Evolutionary conservation across 2,888 invertebrate species (phyloP).

Genomic region (Ochropleura plecta): DNA sequence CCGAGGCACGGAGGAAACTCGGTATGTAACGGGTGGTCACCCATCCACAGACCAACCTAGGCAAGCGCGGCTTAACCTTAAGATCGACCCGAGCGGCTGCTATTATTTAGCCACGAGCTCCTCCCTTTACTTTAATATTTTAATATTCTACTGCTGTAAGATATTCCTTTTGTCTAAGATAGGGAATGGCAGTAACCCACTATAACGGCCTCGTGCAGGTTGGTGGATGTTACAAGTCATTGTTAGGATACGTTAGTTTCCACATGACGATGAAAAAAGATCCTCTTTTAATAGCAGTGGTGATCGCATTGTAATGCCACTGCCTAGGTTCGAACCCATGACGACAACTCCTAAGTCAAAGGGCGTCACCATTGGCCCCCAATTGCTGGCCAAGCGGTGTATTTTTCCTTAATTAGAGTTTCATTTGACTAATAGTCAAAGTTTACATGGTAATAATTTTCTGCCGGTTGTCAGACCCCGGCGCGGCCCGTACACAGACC

Average conservation of each 20-base stretch:
- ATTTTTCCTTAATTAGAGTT: constrained; percentile 8
- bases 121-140: no score
- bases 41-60: no score
- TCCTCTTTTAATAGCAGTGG: not conserved
- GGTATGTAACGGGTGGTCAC: no score
- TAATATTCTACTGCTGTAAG: not conserved
- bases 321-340: not conserved
- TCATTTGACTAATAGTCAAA: constrained; percentile 35
- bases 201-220: not conserved
- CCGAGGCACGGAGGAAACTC: no score
- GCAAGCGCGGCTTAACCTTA: no score
- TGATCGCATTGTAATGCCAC: not conserved
- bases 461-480: constrained; percentile 11
- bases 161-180: not conserved
- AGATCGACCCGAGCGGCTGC: no score
- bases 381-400: not conserved
- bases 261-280: no score
- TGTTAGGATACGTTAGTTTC: not conserved
- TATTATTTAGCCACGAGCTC: no score
- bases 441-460: constrained; percentile 43
- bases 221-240: not conserved
- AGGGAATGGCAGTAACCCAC: not conserved
- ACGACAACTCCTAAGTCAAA: not conserved
- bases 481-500: not conserved
- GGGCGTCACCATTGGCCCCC: not conserved